phyloP scores from a whole-genome alignment of 1,140 invertebrate species.

The Leucophenga varia region DNA sequence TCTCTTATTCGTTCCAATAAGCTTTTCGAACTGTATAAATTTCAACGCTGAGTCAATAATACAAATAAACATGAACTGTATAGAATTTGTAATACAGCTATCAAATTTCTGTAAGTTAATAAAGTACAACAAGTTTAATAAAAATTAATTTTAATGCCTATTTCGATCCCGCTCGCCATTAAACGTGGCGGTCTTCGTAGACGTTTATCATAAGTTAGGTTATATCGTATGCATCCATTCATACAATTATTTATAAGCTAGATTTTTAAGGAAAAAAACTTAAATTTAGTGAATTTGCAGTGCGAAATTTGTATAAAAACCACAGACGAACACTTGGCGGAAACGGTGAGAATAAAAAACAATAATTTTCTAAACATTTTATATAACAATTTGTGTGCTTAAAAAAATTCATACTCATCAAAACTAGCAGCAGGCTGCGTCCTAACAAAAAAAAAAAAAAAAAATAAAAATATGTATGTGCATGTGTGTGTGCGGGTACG shows the following conservation, averaged over 20 bases:
- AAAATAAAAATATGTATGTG: constrained; percentile 5
- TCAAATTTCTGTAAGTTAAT: too few species aligned
- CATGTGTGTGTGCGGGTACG: constrained; percentile 6
- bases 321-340: constrained; percentile 56
- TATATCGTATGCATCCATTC: constrained; percentile 58
- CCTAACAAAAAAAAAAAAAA: background rate
- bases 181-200: constrained; percentile 28
- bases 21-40: too few species aligned
- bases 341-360: constrained; percentile 48
- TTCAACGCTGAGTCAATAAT: too few species aligned
- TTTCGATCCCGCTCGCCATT: too few species aligned
- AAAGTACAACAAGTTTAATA: too few species aligned
- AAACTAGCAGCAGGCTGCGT: constrained; percentile 15
- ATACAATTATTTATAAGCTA: constrained; percentile 58
- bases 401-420: constrained; percentile 22
- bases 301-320: constrained; percentile 56
- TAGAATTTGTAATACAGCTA: too few species aligned
- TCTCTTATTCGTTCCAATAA: too few species aligned
- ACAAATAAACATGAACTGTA: too few species aligned
- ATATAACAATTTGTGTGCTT: constrained; percentile 45
- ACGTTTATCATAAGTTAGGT: constrained; percentile 55
- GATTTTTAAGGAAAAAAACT: constrained; percentile 57
- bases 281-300: constrained; percentile 58
- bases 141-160: too few species aligned
- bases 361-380: constrained; percentile 32